Evolutionary conservation across 1,140 invertebrate genomes (phyloP), one percentile per base, ranked within the genome.

Genomic region (Drosophila ironensis): DNA sequence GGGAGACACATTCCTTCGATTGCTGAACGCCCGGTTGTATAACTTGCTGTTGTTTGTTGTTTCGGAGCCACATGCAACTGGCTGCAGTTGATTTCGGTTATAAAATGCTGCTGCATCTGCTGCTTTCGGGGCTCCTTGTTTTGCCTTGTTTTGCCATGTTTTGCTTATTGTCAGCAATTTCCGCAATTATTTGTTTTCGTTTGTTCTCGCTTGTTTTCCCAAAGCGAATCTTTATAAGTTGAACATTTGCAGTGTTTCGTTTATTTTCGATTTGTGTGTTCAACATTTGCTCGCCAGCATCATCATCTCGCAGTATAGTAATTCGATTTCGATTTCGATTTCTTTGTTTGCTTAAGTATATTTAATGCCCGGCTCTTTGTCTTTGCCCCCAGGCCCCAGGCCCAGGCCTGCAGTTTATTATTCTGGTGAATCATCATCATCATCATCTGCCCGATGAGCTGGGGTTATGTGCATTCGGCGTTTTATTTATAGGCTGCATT

Each of bases 41-140:
- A 66, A 82, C 84, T 84, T 73, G 78, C 78, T 73, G 66, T 78
- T 77, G 78, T 84, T 82, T 82, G 78, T 84, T 82, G 78, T 82
- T 33, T 33, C n/a, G 28, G 2, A 68, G 37, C 25, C 41, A 57
- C 22, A 57, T 67, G 66, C 38, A 37, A 37, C 33, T 17, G 4
- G n/a, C 20, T 2, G 20, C 20, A 37, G 50, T 46, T 48, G 42
- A 54, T 72, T 81, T 81, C 74, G 80, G 73, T 78, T 78, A 78
- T 78, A 60, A 73, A 77, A 76, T 42, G 69, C 64, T 61, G 47
- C 44, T 69, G 35, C 45, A 44, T 19, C 44, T 24, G 57, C 35
- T 33, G 1, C 30, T 33, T 33, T n/a, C n/a, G n/a, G n/a, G n/a
- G 30, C 8, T 14, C 14, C 14, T 33, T 12, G 11, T 33, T 30